A percentile compares a stretch with the other conserved stretches of the same genome.
These are phyloP conservation scores for Engraulis encrasicolus DNA, from an alignment of 2,113 vertebrate species.

Conservation along the genomic window DNA sequence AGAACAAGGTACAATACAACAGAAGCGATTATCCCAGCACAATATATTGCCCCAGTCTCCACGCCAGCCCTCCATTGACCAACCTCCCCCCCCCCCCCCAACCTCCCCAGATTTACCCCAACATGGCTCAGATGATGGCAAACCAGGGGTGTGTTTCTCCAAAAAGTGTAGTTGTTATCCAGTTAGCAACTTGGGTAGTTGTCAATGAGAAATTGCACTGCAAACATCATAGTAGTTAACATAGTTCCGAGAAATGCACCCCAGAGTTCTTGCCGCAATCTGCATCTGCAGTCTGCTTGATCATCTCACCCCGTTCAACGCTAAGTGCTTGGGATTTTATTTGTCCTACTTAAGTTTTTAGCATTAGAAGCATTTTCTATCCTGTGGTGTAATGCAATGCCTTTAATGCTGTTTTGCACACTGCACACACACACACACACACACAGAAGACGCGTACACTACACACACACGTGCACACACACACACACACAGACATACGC, in stretches of 20 bases:
- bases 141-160: background rate
- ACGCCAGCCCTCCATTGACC: background rate
- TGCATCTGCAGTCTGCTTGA: background rate
- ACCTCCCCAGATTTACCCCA: background rate
- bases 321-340: background rate
- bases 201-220: no score
- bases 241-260: no score
- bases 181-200: no score
- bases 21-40: background rate
- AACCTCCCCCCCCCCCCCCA: background rate
- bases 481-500: background rate
- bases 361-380: background rate
- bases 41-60: no score
- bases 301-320: background rate
- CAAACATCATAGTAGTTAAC: no score
- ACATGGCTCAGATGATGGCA: background rate
- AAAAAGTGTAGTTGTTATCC: no score
- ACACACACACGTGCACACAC: background rate
- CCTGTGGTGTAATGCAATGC: background rate
- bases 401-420: background rate
- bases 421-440: background rate
- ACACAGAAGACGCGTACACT: no score
- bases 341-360: background rate
- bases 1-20: conserved; percentile 73
- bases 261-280: no score